Evolutionary conservation across 92 coral and sea anemone species (phyloP).

Genomic region (Palythoa caribaeorum): DNA sequence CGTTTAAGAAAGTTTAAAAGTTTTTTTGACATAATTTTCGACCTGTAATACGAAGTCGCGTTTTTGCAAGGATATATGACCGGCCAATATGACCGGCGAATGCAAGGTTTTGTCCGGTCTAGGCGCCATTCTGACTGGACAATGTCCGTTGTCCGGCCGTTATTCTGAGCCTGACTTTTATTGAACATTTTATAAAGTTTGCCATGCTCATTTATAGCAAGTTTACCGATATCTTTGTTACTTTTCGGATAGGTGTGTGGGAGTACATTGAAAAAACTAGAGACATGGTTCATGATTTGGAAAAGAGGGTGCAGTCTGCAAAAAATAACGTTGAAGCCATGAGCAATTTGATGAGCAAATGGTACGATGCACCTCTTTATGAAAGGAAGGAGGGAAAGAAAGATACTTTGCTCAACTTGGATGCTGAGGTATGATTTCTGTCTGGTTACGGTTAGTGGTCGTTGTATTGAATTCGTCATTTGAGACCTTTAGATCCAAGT

Average conservation of each 20-base stretch:
- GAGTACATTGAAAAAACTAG: conserved; percentile 96
- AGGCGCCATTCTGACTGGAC: too few species aligned
- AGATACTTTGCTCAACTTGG: conserved; percentile 90
- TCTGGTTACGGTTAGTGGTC: neutral
- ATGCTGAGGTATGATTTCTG: conserved; percentile 54
- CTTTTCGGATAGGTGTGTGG: conserved; percentile 84
- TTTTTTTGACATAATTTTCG: too few species aligned
- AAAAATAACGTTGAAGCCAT: conserved; percentile 92
- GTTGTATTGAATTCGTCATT: neutral
- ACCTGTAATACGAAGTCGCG: too few species aligned
- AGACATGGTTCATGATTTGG: conserved; percentile 93
- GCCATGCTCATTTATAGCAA: neutral
- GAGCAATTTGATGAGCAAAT: conserved; percentile 93
- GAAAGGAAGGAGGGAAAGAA: conserved; percentile 95
- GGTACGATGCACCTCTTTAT: conserved; percentile 95
- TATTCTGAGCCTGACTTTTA: neutral
- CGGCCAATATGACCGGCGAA: too few species aligned
- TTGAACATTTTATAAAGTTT: neutral
- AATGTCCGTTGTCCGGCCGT: too few species aligned
- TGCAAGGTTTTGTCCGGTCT: too few species aligned
- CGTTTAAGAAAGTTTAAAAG: too few species aligned
- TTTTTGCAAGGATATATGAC: too few species aligned
- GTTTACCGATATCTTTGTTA: neutral
- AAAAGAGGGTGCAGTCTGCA: conserved; percentile 95
- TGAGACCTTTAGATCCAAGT: too few species aligned